Percentiles rank a stretch among this genome's conserved stretches.
phyloP scores from a whole-genome alignment of 2,888 invertebrate species.

The Leptothorax acervorum region DNA sequence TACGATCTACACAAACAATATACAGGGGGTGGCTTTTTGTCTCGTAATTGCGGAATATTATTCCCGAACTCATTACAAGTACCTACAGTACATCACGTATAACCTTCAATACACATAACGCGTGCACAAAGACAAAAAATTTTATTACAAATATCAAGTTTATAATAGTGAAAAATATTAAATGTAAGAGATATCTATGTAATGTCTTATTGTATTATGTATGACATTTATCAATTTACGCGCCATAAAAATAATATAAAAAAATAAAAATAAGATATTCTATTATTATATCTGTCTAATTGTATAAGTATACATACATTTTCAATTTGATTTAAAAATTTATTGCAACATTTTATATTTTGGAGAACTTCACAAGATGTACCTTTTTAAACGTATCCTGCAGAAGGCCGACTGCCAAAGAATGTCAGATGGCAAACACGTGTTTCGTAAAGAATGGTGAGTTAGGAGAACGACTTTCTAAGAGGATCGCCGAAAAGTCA shows the following conservation, averaged over 20 bases:
- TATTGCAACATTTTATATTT: not conserved
- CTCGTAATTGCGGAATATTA: not conserved
- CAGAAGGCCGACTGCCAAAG: conserved; percentile 52
- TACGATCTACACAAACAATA: conserved; percentile 58
- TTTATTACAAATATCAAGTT: conserved; percentile 9
- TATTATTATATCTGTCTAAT: not conserved
- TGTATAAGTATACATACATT: not conserved
- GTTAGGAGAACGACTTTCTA: conserved; percentile 42
- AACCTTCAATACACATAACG: not conserved
- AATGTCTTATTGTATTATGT: not conserved
- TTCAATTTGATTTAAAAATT: not conserved
- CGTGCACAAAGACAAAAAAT: not conserved
- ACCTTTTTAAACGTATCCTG: conserved; percentile 27
- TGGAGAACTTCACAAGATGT: not conserved
- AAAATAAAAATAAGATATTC: conserved; percentile 14
- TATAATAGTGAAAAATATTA: not conserved
- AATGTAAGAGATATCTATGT: not conserved
- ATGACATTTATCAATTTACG: not conserved
- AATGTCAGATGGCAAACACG: conserved; percentile 75
- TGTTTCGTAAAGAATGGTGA: conserved; percentile 62
- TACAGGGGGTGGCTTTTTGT: not conserved
- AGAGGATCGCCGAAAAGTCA: not conserved
- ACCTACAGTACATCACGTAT: not conserved
- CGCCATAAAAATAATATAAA: not conserved
- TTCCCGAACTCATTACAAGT: not conserved